Base-by-base conservation (phyloP, 2,888 invertebrate species). In the Drosophila anomalata region DNA sequence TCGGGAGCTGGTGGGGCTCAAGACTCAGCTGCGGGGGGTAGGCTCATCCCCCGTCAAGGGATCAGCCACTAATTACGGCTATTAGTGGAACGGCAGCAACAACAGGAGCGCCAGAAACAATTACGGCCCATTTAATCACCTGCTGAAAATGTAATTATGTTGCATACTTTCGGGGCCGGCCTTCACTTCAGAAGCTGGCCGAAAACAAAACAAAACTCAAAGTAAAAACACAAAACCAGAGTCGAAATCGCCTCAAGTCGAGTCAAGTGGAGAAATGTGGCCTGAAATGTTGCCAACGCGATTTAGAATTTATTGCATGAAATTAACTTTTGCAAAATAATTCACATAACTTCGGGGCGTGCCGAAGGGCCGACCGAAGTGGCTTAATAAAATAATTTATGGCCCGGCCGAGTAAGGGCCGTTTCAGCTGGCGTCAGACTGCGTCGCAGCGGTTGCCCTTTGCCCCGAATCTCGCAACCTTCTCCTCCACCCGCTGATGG, bases 51-150 rank as follows among this genome's bases (percentile, higher is more conserved):
- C 39, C 48, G 39, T 9, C 50, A 41, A 20, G 50, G 66, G 66
- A 69, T 77, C 77, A 76, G 73, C 75, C 73, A 80, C 88, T 88
- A 88, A 88, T 88, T 89, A 78, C 78, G 63, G 69, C 76, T 81
- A 88, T 89, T 86, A 88, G 82, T 66, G 60, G 44, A 58, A 70
- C 72, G 66, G 62, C 77, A 22, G 54, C 50, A 60, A 65, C 73
- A 68, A 68, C 59, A 66, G 63, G 60, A 75, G 71, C 51, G 79
- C 75, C 79, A 80, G 84, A 89, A 90, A 89, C 89, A 90, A 90
- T 90, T 89, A 90, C 82, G 77, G 79, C 73, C 82, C 87, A 89
- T 90, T 90, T 90, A 90, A 90, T 90, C 89, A 90, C 90, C 90
- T 90, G 90, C 83, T 86, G 89, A 90, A 84, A 90, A 83, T 89